Conservation (phyloP, 2,888 invertebrate species). For the Dorcus parallelipipedus region DNA sequence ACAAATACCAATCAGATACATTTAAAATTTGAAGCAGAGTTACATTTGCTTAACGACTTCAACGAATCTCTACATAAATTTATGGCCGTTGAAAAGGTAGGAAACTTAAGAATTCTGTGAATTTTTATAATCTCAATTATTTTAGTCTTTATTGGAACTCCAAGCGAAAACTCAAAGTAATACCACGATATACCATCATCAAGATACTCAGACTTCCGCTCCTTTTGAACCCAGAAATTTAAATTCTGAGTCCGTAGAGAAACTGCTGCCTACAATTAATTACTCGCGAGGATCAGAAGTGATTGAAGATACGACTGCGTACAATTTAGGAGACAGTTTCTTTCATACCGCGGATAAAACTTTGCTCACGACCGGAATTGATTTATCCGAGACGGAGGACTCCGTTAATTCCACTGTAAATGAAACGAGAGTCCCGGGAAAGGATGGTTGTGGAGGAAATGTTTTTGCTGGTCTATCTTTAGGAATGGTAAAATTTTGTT, state of each 20-base stretch:
- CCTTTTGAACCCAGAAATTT: not conserved
- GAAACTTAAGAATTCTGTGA: not conserved
- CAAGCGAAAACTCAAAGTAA: slow-evolving; percentile 20
- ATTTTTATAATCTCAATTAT: not conserved
- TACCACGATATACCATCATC: slow-evolving; percentile 27
- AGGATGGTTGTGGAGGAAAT: slow-evolving; percentile 18
- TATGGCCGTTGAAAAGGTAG: slow-evolving; percentile 54
- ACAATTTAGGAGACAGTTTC: slow-evolving; percentile 15
- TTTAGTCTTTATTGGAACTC: slow-evolving; percentile 30
- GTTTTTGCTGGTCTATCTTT: slow-evolving; percentile 38
- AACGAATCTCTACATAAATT: slow-evolving; percentile 58
- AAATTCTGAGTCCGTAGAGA: slow-evolving; percentile 1
- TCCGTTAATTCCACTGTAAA: slow-evolving; percentile 16
- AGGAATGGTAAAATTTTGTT: slow-evolving; percentile 37
- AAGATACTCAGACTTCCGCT: slow-evolving; percentile 39
- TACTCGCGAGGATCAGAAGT: slow-evolving; percentile 37
- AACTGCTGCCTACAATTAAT: slow-evolving; percentile 31
- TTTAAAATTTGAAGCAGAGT: slow-evolving; percentile 58
- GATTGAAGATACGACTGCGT: too few relatives aligned
- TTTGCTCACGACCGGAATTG: slow-evolving; percentile 19
- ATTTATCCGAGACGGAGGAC: slow-evolving; percentile 23
- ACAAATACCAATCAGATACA: slow-evolving; percentile 52
- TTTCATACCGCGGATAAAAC: slow-evolving; percentile 15
- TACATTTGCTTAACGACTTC: slow-evolving; percentile 59
- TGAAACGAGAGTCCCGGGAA: slow-evolving; percentile 8